Percentiles rank a stretch among this genome's conserved stretches.
Conservation (phyloP, 1,140 invertebrate genomes). For the Drosophila arizonae region DNA sequence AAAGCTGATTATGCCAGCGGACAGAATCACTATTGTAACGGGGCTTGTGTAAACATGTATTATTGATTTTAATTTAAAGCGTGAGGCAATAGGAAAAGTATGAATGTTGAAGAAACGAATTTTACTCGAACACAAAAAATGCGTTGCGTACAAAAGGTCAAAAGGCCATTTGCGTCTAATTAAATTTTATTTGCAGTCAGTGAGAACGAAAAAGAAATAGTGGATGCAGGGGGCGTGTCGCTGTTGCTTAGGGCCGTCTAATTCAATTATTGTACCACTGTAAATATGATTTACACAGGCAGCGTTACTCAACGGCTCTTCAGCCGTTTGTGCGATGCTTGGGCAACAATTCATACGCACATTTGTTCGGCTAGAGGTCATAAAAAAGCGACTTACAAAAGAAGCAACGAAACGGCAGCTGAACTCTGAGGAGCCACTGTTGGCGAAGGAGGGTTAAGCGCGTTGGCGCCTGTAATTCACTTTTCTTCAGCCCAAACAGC, state of each 20-base stretch:
- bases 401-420: constrained; percentile 17
- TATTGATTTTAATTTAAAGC: too few species aligned
- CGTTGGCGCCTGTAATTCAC: constrained; percentile 41
- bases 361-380: constrained; percentile 63
- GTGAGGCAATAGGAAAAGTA: background rate
- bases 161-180: constrained; percentile 50
- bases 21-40: background rate
- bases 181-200: constrained; percentile 48
- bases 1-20: background rate
- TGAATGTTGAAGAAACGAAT: background rate
- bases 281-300: constrained; percentile 71
- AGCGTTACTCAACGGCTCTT: constrained; percentile 38
- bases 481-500: background rate
- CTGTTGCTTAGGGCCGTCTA: constrained; percentile 43
- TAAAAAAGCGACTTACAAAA: constrained; percentile 64
- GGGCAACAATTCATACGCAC: constrained; percentile 61
- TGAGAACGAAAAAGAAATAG: constrained; percentile 9
- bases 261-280: constrained; percentile 75
- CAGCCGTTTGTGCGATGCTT: constrained; percentile 20
- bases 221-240: background rate
- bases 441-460: background rate
- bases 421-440: constrained; percentile 15
- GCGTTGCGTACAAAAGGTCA: constrained; percentile 26
- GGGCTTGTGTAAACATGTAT: too few species aligned
- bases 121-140: constrained; percentile 6